Base-by-base conservation (phyloP, 1,140 invertebrate genomes). In the Aphelinus certus region DNA sequence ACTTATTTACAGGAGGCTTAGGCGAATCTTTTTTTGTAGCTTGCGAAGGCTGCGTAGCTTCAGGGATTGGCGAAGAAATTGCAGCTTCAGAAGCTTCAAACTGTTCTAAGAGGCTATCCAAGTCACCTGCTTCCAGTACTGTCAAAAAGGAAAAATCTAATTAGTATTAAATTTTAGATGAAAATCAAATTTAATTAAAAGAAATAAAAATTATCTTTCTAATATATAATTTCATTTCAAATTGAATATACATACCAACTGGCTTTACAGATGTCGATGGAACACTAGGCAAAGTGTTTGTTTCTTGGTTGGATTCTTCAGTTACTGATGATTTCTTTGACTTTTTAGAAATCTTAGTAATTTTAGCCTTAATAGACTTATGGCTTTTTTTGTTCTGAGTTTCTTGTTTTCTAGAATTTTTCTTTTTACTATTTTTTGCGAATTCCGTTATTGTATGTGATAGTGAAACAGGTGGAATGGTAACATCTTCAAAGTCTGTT, bases 71-170 rank as follows among this genome's bases (percentile, higher is more conserved):
- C 5, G 66, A 56, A 4, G 55, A 5, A 0, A 66, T 26, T 10
- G 42, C 48, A 2, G 58, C 60, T 79, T 88, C 87, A 1, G 86
- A 83, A 47, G 88, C 87, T 81, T 91, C 90, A 85, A 91, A 91
- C 79, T 91, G 88, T 70, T 90, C 89, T 42, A 91, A 78, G 7
- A 91, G 83, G 82, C 88, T 90, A 4, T 83, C 83, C 4, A 89
- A 76, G 81, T 90, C 89, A 26, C 83, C 79, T 73, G 90, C 90
- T 83, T 89, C 86, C n/a, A 90, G 76, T 55, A 85, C 89, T 87
- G 71, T 26, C 47, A 79, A 79, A 74, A 78, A 75, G 6, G 51
- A 53, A 66, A 55, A 7, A 4, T 66, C 2, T n/a, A 55, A 26
- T 3, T 57, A 57, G 26, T 47, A 70, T 49, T 48, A 60, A 2